Evolutionary conservation across 1,140 invertebrate species (phyloP).

Genomic region (Aphis craccivora): DNA sequence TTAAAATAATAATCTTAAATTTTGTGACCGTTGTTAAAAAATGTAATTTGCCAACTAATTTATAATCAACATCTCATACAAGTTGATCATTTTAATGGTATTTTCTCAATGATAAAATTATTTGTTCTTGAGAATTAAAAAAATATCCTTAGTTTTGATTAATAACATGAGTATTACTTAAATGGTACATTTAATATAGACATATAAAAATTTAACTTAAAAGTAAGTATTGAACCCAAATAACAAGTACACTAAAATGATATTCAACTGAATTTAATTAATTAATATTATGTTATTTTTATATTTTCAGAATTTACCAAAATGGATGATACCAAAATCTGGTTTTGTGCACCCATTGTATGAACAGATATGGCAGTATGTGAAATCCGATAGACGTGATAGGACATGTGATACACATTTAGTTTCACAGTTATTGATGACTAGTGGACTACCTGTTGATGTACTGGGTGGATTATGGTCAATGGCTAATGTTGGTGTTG

Average conservation of each 20-base stretch:
- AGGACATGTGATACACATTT: conserved; percentile 69
- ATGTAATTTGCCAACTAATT: too few species aligned
- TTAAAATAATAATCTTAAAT: too few species aligned
- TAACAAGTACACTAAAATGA: not conserved
- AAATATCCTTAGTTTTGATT: not conserved
- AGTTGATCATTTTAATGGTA: not conserved
- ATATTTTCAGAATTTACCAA: conserved; percentile 63
- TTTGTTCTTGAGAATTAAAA: not conserved
- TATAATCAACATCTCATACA: not conserved
- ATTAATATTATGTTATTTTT: not conserved
- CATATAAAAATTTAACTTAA: not conserved
- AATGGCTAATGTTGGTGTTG: conserved; percentile 69
- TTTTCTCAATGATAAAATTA: not conserved
- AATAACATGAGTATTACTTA: not conserved
- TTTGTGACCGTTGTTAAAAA: too few species aligned
- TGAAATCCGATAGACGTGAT: conserved; percentile 63
- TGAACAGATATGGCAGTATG: conserved; percentile 66
- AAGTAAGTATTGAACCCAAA: not conserved
- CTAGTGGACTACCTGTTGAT: conserved; percentile 70
- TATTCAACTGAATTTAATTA: not conserved
- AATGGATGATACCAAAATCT: conserved; percentile 66
- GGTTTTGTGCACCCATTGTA: conserved; percentile 66
- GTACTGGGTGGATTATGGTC: conserved; percentile 73
- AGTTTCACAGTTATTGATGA: conserved; percentile 70
- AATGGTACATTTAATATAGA: not conserved